Evolutionary conservation across 1,140 invertebrate genomes (phyloP), one percentile per base, ranked within the genome.

Genomic region (Pomacea maculata): DNA sequence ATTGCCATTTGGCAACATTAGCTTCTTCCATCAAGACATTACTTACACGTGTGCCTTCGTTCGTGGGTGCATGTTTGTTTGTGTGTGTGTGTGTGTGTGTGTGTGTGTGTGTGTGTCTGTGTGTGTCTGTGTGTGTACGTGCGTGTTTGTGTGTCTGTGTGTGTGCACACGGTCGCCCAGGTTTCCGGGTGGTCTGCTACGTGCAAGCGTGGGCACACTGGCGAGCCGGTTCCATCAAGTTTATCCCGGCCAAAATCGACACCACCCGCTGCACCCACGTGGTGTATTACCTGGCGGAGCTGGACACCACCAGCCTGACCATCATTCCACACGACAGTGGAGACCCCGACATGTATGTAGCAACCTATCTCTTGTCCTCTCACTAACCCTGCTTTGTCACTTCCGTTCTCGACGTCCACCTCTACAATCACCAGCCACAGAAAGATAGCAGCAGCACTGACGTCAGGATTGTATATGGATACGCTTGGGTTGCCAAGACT

Each of bases 41-140:
- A 45, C 1, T 45, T 45, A 45, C 34, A 45, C 34, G 2, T 45
- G 34, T 45, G 34, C 34, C 25, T 25, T 25, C 25, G 25, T 25
- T 25, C 25, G 25, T 25, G 25, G 25, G 25, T 25, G 25, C 25
- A 0, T 25, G 25, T 25, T 25, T 25, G 25, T 25, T 25, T 19
- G 29, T 9, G 70, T 45, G 29, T 9, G 70, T 45, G 70, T 34
- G 70, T 7, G 70, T 72, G 70, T 34, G 1, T 70, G 68, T 70
- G 68, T 70, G 68, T 70, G 7, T 52, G 75, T n/a, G 87, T 85
- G 12, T 80, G 91, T 29, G 68, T 72, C 14, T 72, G 70, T 72
- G 70, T 72, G 70, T 72, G 70, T 14, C 14, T 29, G 70, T 72
- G 70, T 19, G 29, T 9, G 70, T 45, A 29, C 52, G 70, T 34